A percentile compares a stretch with the other conserved stretches of the same genome.
phyloP scores from a whole-genome alignment of 2,113 vertebrate genomes.

The Coryphaenoides rupestris region DNA sequence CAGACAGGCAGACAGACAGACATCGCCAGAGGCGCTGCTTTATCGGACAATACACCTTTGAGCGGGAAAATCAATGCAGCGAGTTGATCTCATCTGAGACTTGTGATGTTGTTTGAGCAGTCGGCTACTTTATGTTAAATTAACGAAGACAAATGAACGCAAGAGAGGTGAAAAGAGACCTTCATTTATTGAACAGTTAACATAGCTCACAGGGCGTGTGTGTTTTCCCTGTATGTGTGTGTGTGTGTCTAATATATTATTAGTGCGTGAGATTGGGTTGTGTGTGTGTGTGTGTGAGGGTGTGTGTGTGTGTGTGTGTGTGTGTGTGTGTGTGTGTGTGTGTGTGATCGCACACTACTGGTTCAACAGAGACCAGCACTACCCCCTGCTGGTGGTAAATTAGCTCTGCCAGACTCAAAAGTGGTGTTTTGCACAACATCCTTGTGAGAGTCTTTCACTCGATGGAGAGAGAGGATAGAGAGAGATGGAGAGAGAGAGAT shows the following conservation, averaged over 20 bases:
- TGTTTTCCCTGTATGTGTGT: neutral
- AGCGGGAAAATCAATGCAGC: neutral
- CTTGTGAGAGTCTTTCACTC: neutral
- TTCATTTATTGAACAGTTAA: too few relatives aligned
- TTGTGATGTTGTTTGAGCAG: neutral
- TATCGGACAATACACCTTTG: too few relatives aligned
- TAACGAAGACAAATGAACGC: too few relatives aligned
- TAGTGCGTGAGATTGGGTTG: neutral
- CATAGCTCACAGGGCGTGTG: neutral
- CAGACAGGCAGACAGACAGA: neutral
- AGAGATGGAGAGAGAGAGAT: neutral
- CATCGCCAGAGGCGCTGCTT: too few relatives aligned
- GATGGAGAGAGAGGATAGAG: neutral
- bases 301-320: constrained; percentile 9
- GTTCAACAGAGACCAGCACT: constrained; percentile 65
- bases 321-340: constrained; percentile 4
- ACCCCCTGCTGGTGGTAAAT: constrained; percentile 61
- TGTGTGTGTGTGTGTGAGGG: neutral
- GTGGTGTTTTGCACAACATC: neutral
- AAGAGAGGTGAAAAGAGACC: too few relatives aligned
- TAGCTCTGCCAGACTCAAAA: constrained; percentile 23
- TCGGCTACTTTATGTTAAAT: too few relatives aligned
- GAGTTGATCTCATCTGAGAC: neutral
- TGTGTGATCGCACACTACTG: constrained; percentile 1
- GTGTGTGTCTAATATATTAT: neutral